Evolutionary conservation across 2,797 vertebrate genomes (phyloP), one percentile per base, ranked within the genome.

Genomic region (Channallabes apus): DNA sequence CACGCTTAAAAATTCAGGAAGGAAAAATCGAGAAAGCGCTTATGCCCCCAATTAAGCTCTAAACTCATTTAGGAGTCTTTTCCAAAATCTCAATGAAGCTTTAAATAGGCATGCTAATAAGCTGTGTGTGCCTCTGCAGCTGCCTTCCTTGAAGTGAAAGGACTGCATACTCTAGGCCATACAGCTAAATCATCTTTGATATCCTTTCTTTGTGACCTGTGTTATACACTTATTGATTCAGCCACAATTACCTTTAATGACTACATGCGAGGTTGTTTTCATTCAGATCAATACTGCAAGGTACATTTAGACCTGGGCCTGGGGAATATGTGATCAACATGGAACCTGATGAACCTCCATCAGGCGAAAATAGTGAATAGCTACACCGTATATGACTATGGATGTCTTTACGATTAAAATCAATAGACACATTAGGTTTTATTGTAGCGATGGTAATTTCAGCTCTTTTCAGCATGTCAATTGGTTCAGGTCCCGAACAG

Each of bases 51-150:
- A 88, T 88, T 85, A 87, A 88, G 82, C 71, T 82, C 78, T 86
- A 84, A 84, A 89, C 82, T 83, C 84, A 83, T 89, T 86, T 83
- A 86, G 85, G 71, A 88, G 59, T 84, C 80, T 84, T 89, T 88
- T 85, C 54, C 72, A 84, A 89, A 87, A 88, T 82, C 82, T 84
- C 83, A 73, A 84, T 87, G 78, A 89, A 85, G 87, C 77, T 87
- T 87, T 88, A 88, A 87, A 87, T 84, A 84, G 84, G 84, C 65
- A 84, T 73, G 76, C 82, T 84, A 86, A 89, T 84, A 72, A 62
- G 81, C 77, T 41, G 58, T n/a, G 62, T 82, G 62, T 35, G 82
- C 58, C 24, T 56, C 65, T 84, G 79, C 67, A 80, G 65, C 68
- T 82, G 79, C 68, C 64, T 62, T 86, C 80, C 82, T 68, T 35